These are phyloP conservation scores for Turnix velox DNA, from an alignment of 2,113 vertebrate genomes.

Conservation along the genomic window DNA sequence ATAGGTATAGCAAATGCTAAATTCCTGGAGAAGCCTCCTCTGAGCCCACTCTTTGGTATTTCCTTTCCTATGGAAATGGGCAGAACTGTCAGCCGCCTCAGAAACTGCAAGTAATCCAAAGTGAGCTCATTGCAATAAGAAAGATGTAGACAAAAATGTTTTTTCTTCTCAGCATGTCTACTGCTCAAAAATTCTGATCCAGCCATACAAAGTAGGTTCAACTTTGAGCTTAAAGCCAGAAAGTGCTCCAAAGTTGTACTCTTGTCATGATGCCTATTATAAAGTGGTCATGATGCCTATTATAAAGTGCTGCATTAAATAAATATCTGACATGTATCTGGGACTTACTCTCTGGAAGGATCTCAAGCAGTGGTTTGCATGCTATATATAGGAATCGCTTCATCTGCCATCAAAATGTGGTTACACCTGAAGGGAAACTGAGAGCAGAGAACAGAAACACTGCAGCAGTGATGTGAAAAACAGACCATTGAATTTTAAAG, in stretches of 20 bases:
- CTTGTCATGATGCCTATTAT: background rate
- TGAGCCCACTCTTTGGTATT: background rate
- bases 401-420: conserved; percentile 2
- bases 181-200: background rate
- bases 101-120: conserved; percentile 19
- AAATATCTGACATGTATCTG: background rate
- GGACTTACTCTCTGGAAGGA: conserved; percentile 23
- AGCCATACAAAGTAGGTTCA: background rate
- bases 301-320: background rate
- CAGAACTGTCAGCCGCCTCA: background rate
- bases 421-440: conserved; percentile 12
- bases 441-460: background rate
- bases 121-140: background rate
- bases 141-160: background rate
- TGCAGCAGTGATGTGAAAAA: conserved; percentile 23
- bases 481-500: conserved; percentile 15
- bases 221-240: background rate
- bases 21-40: conserved; percentile 21
- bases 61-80: conserved; percentile 31
- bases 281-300: background rate
- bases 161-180: background rate
- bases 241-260: background rate
- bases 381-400: conserved; percentile 56
- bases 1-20: conserved; percentile 25
- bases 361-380: conserved; percentile 13